phyloP scores from a whole-genome alignment of 2,113 vertebrate species.

The Gallinago media region DNA sequence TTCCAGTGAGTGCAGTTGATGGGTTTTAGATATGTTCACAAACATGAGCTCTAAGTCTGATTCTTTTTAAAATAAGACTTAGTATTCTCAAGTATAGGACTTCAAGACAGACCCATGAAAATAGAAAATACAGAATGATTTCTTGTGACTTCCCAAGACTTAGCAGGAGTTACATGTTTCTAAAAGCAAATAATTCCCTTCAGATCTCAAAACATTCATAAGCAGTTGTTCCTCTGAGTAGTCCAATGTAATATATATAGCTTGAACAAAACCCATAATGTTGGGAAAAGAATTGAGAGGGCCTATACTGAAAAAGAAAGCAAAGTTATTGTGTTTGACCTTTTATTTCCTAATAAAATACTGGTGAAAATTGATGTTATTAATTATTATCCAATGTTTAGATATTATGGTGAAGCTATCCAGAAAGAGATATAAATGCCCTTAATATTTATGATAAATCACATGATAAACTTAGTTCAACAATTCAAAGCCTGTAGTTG shows the following conservation, averaged over 20 bases:
- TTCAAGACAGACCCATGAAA: neutral
- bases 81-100: neutral
- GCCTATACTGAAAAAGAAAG: neutral
- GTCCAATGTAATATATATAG: neutral
- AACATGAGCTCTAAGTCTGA: neutral
- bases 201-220: neutral
- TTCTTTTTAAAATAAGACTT: neutral
- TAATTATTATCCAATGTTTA: neutral
- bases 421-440: neutral
- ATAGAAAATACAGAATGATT: neutral
- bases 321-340: neutral
- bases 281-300: neutral
- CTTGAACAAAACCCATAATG: neutral
- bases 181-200: neutral
- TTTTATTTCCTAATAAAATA: neutral
- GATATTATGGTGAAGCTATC: neutral
- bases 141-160: neutral
- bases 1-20: neutral
- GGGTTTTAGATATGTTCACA: neutral
- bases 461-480: neutral
- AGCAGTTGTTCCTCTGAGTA: neutral
- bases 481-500: fast-evolving
- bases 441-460: neutral
- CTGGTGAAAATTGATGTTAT: fast-evolving
- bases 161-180: neutral